A percentile compares a stretch with the other conserved stretches of the same genome.
Conservation (phyloP, 2,888 invertebrate species). For the Chironomus riparius region DNA sequence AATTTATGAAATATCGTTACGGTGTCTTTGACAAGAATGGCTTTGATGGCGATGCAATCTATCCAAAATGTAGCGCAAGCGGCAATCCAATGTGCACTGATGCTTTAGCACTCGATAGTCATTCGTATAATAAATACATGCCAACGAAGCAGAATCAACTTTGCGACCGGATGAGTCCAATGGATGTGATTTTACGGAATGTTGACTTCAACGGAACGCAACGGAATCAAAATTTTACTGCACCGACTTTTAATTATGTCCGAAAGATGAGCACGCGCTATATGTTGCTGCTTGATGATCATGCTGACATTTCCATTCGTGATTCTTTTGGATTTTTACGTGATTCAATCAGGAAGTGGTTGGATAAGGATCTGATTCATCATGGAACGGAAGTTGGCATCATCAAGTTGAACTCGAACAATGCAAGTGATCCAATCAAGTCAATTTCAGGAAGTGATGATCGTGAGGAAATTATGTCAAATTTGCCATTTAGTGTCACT, state of each 20-base stretch:
- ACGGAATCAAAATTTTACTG: constrained; percentile 10
- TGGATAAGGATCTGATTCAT: constrained; percentile 46
- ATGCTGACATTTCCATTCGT: constrained; percentile 48
- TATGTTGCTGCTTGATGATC: constrained; percentile 50
- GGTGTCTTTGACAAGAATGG: constrained; percentile 60
- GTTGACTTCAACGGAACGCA: constrained; percentile 42
- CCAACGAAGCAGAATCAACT: constrained; percentile 58
- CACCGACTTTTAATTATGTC: constrained; percentile 45
- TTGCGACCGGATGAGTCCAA: constrained; percentile 50
- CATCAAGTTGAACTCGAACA: constrained; percentile 43
- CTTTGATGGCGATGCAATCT: constrained; percentile 48
- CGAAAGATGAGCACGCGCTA: constrained; percentile 47
- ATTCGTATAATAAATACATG: constrained; percentile 51
- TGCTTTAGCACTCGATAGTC: constrained; percentile 38
- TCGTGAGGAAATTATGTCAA: constrained; percentile 15
- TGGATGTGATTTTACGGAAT: constrained; percentile 50
- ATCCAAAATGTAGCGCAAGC: constrained; percentile 43
- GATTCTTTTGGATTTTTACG: constrained; percentile 53
- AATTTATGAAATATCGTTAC: constrained; percentile 59
- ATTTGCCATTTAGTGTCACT: background rate
- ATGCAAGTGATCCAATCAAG: constrained; percentile 27
- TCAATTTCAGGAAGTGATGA: background rate
- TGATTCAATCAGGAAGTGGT: constrained; percentile 50
- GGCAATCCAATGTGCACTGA: background rate
- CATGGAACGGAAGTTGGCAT: constrained; percentile 47